Base-by-base conservation (phyloP, 2,797 vertebrate species). In the Anniella stebbinsi region DNA sequence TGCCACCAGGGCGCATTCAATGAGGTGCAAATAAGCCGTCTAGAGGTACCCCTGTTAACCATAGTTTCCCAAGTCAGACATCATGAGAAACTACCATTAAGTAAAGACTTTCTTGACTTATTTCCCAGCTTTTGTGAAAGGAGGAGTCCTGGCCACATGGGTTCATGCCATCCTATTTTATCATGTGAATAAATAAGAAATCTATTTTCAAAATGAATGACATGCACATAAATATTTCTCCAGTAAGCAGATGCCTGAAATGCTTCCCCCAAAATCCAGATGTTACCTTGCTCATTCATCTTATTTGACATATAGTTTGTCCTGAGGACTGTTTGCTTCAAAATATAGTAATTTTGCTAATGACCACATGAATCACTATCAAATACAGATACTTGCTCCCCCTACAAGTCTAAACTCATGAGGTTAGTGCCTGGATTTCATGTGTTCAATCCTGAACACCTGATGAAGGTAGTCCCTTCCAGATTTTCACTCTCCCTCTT, bases 221-320 rank as follows among this genome's bases (percentile, higher is more conserved):
- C 66, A 78, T 54, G 0, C 23, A 84, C 9, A 66, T 63, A 48
- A 72, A 18, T 38, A 72, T 86, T 86, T 80, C n/a, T 73, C 30
- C 41, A 48, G 70, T 76, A 83, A 67, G n/a, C 63, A 83, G 80
- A 83, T 87, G 69, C 57, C 67, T 82, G 57, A 87, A 83, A 90
- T 77, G 45, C 13, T 76, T 83, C 45, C 36, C 73, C 13, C 13
- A 23, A 67, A 76, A 76, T 83, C 70, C 84, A 90, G 89, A 90
- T 69, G 45, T 76, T 87, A 90, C n/a, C 18, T 82, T 83, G 48
- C 9, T 77, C 48, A 69, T 69, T 30, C 48, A 77, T 84, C 45
- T 83, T 70, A 77, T 57, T 57, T 69, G 18, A 82, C 67, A 8
- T 21, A 69, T 25, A 87, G 72, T 17, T 67, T 82, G 60, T 60